Percentiles rank a stretch among this genome's conserved stretches.
phyloP scores from a whole-genome alignment of 2,113 vertebrate species.

The Sardina pilchardus region DNA sequence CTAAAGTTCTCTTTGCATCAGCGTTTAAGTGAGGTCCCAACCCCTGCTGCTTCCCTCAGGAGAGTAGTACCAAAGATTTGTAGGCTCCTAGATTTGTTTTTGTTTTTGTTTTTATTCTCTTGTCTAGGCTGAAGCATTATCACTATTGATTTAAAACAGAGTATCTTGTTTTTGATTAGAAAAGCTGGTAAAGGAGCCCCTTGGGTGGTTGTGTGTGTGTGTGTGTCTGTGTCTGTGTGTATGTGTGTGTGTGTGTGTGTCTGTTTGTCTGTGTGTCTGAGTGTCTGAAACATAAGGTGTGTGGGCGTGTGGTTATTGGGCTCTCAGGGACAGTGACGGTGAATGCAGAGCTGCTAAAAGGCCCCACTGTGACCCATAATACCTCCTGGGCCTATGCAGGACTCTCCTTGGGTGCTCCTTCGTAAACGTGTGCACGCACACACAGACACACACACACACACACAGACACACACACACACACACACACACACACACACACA shows the following conservation, averaged over 20 bases:
- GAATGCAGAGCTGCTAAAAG: neutral
- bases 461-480: neutral
- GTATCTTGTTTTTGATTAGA: constrained; percentile 54
- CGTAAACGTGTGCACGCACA: neutral
- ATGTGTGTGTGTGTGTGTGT: neutral
- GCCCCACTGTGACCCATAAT: neutral
- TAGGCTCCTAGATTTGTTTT: constrained; percentile 47
- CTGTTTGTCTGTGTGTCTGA: neutral
- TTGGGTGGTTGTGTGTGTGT: constrained; percentile 17
- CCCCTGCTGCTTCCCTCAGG: neutral
- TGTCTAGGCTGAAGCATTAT: constrained; percentile 53
- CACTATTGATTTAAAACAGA: constrained; percentile 56
- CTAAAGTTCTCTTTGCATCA: neutral
- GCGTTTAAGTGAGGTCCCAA: neutral
- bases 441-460: neutral
- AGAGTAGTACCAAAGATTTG: constrained; percentile 33
- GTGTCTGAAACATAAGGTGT: neutral
- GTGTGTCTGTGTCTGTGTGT: constrained; percentile 14
- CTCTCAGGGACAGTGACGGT: constrained; percentile 23
- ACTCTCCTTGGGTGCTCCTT: no score
- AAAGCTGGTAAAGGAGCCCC: constrained; percentile 37
- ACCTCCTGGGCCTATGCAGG: neutral
- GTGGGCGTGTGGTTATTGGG: constrained; percentile 22
- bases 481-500: neutral
- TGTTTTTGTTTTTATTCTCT: constrained; percentile 38